Evolutionary conservation across 2,888 invertebrate genomes (phyloP), one percentile per base, ranked within the genome.

Genomic region (Lysandra coridon): DNA sequence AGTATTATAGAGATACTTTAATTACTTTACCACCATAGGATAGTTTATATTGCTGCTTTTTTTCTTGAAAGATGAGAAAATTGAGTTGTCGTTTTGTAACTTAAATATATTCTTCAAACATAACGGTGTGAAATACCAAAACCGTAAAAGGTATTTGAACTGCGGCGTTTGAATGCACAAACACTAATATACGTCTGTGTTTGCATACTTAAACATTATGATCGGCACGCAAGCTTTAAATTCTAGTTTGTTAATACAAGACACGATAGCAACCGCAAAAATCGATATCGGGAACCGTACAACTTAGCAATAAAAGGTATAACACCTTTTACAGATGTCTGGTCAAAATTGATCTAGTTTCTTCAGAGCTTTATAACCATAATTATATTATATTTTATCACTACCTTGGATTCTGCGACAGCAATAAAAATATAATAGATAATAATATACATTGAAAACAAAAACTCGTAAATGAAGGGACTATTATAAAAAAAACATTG

Each of bases 101-200:
- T 23, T n/a, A 14, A 69, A 69, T 33, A 69, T 69, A 69, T 23
- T 62, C 23, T 62, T 62, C 7, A 62, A 12, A 37, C 69, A 2
- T 12, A 1, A 37, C 64, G 12, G 30, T 4, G 30, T 4, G 30
- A 69, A 69, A 69, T 69, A 17, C 33, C 17, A 17, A 14, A 69
- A 33, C 69, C 33, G 33, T 14, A 69, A 69, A 69, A 69, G 33
- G 33, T 69, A 69, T 69, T 69, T 69, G 69, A 33, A 69, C 33
- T 33, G 33, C 69, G 14, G 69, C 30, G 30, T 12, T 64, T 30
- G 12, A 64, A 64, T 64, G 64, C 30, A 64, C 64, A 3, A 30
- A 12, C 64, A 37, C 69, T 30, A 23, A 23, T 23, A 23, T 23
- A 69, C 69, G 33, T 33, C 69, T 14, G 12, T 33, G 33, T 14